These are phyloP conservation scores for Apostichopus parvimensis DNA, from an alignment of 35 echinoderm and acorn worm genomes.

Conservation along the genomic window DNA sequence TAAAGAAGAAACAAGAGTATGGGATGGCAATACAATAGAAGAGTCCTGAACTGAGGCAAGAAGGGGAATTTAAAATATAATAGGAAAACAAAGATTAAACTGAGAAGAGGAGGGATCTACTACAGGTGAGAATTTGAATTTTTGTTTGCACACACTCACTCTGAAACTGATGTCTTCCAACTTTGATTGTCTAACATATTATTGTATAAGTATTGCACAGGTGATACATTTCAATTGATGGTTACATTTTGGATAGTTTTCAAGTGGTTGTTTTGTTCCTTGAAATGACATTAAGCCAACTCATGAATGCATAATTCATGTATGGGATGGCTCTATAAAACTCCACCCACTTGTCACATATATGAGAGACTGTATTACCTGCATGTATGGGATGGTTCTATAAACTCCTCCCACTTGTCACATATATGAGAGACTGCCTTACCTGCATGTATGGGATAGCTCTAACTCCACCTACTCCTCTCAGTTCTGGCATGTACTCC, in stretches of 20 bases:
- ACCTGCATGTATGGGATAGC: constrained; percentile 99
- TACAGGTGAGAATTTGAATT: too few relatives aligned
- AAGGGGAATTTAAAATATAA: not conserved
- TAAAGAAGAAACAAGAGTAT: not conserved
- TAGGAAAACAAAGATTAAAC: too few relatives aligned
- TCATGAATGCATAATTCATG: too few relatives aligned
- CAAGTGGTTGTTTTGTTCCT: too few relatives aligned
- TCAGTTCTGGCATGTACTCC: constrained; percentile 89
- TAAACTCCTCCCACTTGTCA: constrained; percentile 87
- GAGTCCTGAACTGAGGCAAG: not conserved
- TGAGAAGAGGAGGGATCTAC: too few relatives aligned
- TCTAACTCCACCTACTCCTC: constrained; percentile 91
- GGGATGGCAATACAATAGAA: not conserved
- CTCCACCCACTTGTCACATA: constrained; percentile 76
- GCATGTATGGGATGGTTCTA: not conserved
- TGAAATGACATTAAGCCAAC: too few relatives aligned
- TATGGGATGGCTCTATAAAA: not conserved
- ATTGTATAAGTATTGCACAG: too few relatives aligned
- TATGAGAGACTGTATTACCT: constrained; percentile 70
- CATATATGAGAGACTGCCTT: constrained; percentile 66
- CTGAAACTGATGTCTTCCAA: too few relatives aligned
- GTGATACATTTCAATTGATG: too few relatives aligned
- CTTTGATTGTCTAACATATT: too few relatives aligned
- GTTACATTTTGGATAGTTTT: too few relatives aligned
- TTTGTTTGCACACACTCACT: too few relatives aligned